Evolutionary conservation across 2,888 invertebrate genomes (phyloP).

Genomic region (Poecilus cupreus): DNA sequence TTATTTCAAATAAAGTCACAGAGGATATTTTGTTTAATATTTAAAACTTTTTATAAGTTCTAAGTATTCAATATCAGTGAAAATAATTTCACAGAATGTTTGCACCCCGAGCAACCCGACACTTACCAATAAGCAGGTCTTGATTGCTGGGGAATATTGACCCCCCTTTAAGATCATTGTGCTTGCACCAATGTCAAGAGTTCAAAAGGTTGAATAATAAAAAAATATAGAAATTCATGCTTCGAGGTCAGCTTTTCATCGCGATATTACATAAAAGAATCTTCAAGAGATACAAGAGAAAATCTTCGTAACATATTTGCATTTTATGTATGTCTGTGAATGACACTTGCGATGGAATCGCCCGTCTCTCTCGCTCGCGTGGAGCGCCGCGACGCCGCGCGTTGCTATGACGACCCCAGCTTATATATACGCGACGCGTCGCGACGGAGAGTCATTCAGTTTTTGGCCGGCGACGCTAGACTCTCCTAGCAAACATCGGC

Average conservation of each 20-base stretch:
- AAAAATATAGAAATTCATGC: slow-evolving; percentile 1
- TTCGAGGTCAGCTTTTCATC: slow-evolving; percentile 38
- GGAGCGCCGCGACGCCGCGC: slow-evolving; percentile 55
- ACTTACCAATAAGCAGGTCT: background rate
- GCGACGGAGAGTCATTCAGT: slow-evolving; percentile 69
- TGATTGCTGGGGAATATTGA: background rate
- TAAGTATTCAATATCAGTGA: background rate
- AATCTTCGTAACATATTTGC: slow-evolving; percentile 33
- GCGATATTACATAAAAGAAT: slow-evolving; percentile 25
- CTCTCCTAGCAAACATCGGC: background rate
- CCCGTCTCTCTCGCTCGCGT: background rate
- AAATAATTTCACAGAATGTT: background rate
- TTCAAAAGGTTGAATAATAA: background rate
- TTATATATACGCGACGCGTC: slow-evolving; percentile 69
- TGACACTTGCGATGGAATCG: slow-evolving; percentile 16
- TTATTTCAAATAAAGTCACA: too few species aligned
- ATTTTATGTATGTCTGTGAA: slow-evolving; percentile 31
- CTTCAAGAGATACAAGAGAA: background rate
- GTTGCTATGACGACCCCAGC: slow-evolving; percentile 67
- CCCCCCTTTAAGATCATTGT: background rate
- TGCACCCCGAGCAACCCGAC: background rate
- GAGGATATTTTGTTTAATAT: too few species aligned
- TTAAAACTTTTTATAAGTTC: background rate
- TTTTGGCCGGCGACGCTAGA: slow-evolving; percentile 58
- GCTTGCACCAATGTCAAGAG: background rate